Base-by-base conservation (phyloP, 2,113 vertebrate genomes). In the Hippocampus barbouri region DNA sequence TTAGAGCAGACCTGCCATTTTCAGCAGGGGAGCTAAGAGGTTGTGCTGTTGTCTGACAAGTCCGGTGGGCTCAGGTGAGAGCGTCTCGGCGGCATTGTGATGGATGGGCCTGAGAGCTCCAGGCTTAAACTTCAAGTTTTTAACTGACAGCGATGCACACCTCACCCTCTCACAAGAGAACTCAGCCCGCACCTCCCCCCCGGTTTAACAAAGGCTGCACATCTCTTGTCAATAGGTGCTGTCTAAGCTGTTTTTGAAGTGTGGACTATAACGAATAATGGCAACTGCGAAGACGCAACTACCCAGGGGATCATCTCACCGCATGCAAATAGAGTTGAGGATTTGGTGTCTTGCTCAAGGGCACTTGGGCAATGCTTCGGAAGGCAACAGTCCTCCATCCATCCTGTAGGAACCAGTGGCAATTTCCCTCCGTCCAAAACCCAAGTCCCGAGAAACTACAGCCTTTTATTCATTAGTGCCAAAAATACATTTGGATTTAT, bases 231-330 rank as follows among this genome's bases (percentile, higher is more conserved):
- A 76, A 3, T 70, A 76, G 54, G 16, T 70, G 67, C 83, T 77
- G 76, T 69, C 78, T 77, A 72, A 78, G 81, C 66, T 57, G 49
- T 56, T 82, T 81, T 72, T 66, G 69, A 75, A 83, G 63, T 79
- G 83, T 53, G 70, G 25, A 79, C 10, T 72, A 76, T 64, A 66
- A 78, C 54, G 71, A 82, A 78, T 77, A 72, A 63, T 56, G 59
- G 59, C 34, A 40, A 60, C 63, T 73, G 59, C 59, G n/a, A 56
- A n/a, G 23, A 23, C 4, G 2, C 23, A 7, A 47, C 45, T 47
- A 47, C 45, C 45, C 45, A 47, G 54, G n/a, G 10, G 54, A 60
- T 30, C 23, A 16, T 30, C 57, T 25, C 27, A 12, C 2, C 27
- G 16, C 23, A 30, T 27, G 12, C n/a, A 14, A 2, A 59, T 5